phyloP scores from a whole-genome alignment of 2,888 invertebrate genomes.

The Eutolmus rufibarbis region DNA sequence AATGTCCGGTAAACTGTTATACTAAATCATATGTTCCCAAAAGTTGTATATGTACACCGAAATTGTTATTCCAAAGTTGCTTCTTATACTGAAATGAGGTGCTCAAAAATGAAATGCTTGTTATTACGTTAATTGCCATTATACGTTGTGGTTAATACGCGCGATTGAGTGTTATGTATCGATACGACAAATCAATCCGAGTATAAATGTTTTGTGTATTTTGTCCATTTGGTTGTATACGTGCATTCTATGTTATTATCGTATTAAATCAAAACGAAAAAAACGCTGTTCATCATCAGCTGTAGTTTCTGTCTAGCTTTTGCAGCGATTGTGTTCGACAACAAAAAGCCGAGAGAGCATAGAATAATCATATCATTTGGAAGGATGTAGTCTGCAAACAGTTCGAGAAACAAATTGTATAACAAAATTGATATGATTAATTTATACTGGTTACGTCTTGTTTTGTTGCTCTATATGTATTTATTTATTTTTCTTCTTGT shows the following conservation, averaged over 20 bases:
- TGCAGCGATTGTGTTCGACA: slow-evolving; percentile 37
- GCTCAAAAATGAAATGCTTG: background rate
- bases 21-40: slow-evolving; percentile 5
- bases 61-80: slow-evolving; percentile 17
- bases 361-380: slow-evolving; percentile 21
- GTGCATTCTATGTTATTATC: slow-evolving; percentile 41
- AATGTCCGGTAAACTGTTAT: slow-evolving; percentile 48
- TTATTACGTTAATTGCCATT: background rate
- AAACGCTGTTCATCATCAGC: background rate
- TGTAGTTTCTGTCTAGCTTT: background rate
- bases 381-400: background rate
- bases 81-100: background rate
- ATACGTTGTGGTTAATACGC: background rate
- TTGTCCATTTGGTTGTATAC: slow-evolving; percentile 35
- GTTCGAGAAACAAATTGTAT: background rate
- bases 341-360: slow-evolving; percentile 44
- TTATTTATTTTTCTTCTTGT: background rate
- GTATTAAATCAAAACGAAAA: background rate
- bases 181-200: slow-evolving; percentile 41
- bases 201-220: slow-evolving; percentile 40
- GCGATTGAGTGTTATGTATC: slow-evolving; percentile 26
- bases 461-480: background rate
- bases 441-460: background rate
- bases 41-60: slow-evolving; percentile 35
- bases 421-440: slow-evolving; percentile 15